These are phyloP conservation scores for Labrus mixtus DNA, from an alignment of 2,113 vertebrate genomes.

Conservation along the genomic window DNA sequence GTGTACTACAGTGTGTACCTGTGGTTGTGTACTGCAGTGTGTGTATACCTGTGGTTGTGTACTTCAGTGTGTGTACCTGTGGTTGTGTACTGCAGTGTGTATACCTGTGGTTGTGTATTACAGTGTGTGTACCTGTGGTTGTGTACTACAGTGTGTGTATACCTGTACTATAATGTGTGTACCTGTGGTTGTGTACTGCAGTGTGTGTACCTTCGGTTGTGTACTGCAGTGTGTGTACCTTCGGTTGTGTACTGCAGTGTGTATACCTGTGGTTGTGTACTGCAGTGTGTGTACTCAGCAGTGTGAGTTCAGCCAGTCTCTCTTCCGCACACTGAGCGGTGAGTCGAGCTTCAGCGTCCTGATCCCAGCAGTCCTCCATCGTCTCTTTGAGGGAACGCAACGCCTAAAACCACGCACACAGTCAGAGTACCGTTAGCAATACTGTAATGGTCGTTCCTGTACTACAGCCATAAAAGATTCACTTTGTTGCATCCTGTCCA, in stretches of 20 bases:
- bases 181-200: constrained; percentile 5
- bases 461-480: no score
- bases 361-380: constrained; percentile 98
- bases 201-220: constrained; percentile 45
- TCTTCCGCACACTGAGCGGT: constrained; percentile 97
- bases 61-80: constrained; percentile 16
- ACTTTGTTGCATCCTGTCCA: no score
- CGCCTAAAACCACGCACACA: constrained; percentile 60
- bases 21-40: neutral
- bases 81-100: constrained; percentile 75
- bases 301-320: constrained; percentile 90
- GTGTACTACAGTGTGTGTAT: constrained; percentile 41
- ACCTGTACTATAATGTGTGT: constrained; percentile 63
- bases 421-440: no score
- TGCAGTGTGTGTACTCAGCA: constrained; percentile 84
- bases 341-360: constrained; percentile 95
- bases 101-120: neutral
- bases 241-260: neutral
- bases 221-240: constrained; percentile 1
- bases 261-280: constrained; percentile 46
- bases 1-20: neutral
- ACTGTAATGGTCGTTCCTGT: no score
- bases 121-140: constrained; percentile 73
- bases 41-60: constrained; percentile 51
- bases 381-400: constrained; percentile 96